Conservation (phyloP, 2,888 invertebrate genomes). For the Frankliniella intonsa region DNA sequence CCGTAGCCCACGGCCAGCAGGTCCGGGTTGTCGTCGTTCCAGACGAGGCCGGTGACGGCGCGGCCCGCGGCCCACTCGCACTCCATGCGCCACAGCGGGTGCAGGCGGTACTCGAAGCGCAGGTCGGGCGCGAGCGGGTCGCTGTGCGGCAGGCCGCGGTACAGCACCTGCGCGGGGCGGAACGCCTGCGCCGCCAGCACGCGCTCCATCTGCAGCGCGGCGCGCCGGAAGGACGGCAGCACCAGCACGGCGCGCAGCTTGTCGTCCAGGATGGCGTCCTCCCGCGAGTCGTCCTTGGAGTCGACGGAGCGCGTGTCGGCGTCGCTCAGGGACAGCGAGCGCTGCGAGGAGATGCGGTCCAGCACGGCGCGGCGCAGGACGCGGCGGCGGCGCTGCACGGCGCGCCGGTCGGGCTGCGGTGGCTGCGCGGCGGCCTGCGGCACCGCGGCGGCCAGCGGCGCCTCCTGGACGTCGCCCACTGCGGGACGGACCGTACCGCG, state of each 20-base stretch:
- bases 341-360: constrained; percentile 23
- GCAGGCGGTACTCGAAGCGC: constrained; percentile 61
- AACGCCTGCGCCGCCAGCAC: background rate
- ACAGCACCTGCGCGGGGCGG: constrained; percentile 55
- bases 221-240: constrained; percentile 4
- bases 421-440: background rate
- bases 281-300: background rate
- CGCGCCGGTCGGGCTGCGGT: background rate
- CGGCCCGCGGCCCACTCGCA: constrained; percentile 51
- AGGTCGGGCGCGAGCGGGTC: constrained; percentile 61
- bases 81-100: constrained; percentile 63
- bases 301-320: constrained; percentile 9
- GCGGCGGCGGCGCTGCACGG: background rate
- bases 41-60: constrained; percentile 60
- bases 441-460: background rate
- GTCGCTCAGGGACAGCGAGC: constrained; percentile 12
- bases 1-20: constrained; percentile 74
- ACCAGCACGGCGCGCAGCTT: constrained; percentile 5
- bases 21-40: constrained; percentile 64
- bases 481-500: too few species aligned
- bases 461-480: background rate
- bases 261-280: background rate
- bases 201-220: constrained; percentile 14
- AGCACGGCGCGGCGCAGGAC: background rate
- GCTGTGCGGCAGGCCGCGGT: constrained; percentile 59